These are phyloP conservation scores for Proctacanthus coquilletti DNA, from an alignment of 1,140 invertebrate species.

Conservation along the genomic window DNA sequence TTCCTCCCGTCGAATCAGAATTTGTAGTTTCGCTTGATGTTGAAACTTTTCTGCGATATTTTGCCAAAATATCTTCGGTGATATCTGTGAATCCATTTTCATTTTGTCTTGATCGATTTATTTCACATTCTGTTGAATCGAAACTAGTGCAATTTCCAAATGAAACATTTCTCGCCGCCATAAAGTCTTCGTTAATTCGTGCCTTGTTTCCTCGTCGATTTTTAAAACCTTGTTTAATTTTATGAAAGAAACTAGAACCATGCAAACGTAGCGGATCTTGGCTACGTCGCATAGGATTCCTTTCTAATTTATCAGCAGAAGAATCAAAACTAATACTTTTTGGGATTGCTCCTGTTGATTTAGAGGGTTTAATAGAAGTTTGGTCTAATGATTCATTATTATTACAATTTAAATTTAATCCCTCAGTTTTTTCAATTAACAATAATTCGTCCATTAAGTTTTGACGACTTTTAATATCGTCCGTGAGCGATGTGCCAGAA, in stretches of 20 bases:
- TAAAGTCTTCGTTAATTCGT: slow-evolving; percentile 32
- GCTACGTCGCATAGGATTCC: slow-evolving; percentile 36
- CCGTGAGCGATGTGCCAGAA: slow-evolving; percentile 7
- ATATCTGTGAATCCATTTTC: slow-evolving; percentile 14
- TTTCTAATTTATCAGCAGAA: slow-evolving; percentile 61
- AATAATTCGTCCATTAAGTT: slow-evolving; percentile 3
- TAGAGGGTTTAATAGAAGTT: slow-evolving; percentile 34
- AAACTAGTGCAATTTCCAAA: slow-evolving; percentile 25
- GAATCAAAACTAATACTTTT: slow-evolving; percentile 88
- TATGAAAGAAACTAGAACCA: slow-evolving; percentile 47
- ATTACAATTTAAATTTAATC: slow-evolving; percentile 7
- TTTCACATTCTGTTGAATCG: slow-evolving; percentile 29
- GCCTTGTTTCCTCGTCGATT: slow-evolving; percentile 40
- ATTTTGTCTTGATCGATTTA: not conserved
- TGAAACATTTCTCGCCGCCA: slow-evolving; percentile 19
- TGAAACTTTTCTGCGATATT: slow-evolving; percentile 74
- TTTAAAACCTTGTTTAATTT: slow-evolving; percentile 48
- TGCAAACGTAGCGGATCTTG: slow-evolving; percentile 26
- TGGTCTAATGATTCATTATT: not conserved
- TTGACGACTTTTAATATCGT: slow-evolving; percentile 10
- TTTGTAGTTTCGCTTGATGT: slow-evolving; percentile 37
- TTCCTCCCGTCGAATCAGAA: slow-evolving; percentile 28
- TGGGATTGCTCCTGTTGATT: slow-evolving; percentile 68
- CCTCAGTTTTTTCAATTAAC: slow-evolving; percentile 7
- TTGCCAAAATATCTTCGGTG: slow-evolving; percentile 85